phyloP scores from a whole-genome alignment of 2,113 vertebrate genomes.

The Platichthys flesus region DNA sequence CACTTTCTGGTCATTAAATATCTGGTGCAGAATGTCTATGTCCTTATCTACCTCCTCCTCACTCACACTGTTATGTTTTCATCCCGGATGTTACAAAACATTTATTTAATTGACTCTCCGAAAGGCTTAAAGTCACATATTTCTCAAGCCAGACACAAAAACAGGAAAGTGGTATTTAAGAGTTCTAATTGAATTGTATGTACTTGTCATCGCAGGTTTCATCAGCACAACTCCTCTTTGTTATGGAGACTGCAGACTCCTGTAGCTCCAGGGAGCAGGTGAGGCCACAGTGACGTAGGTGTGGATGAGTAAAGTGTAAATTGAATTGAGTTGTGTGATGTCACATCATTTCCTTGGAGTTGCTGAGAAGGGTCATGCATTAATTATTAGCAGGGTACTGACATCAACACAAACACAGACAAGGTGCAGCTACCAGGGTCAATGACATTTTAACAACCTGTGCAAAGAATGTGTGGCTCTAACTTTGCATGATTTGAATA shows the following conservation, averaged over 20 bases:
- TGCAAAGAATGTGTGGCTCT: neutral
- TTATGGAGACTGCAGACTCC: neutral
- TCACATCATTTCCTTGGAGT: conserved; percentile 12
- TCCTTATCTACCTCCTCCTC: neutral
- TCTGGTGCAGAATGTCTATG: neutral
- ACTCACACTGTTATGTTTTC: neutral
- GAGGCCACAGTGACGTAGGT: neutral
- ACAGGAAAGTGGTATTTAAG: neutral
- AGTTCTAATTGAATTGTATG: neutral
- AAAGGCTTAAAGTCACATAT: neutral
- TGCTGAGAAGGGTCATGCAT: conserved; percentile 20
- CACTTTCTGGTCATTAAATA: too few species aligned
- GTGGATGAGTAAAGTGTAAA: conserved; percentile 29
- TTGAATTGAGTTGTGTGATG: conserved; percentile 2
- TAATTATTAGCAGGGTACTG: neutral
- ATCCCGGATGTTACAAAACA: neutral
- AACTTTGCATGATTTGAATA: neutral
- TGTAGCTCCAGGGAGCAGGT: conserved; percentile 8
- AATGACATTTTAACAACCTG: conserved; percentile 18
- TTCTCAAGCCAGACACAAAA: neutral
- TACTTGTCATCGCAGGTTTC: neutral
- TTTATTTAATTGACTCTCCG: neutral
- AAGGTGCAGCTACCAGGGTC: neutral
- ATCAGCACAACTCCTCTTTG: conserved; percentile 4
- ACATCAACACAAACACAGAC: neutral